Evolutionary conservation across 2,888 invertebrate species (phyloP).

Genomic region (Pristionchus maxplancki): DNA sequence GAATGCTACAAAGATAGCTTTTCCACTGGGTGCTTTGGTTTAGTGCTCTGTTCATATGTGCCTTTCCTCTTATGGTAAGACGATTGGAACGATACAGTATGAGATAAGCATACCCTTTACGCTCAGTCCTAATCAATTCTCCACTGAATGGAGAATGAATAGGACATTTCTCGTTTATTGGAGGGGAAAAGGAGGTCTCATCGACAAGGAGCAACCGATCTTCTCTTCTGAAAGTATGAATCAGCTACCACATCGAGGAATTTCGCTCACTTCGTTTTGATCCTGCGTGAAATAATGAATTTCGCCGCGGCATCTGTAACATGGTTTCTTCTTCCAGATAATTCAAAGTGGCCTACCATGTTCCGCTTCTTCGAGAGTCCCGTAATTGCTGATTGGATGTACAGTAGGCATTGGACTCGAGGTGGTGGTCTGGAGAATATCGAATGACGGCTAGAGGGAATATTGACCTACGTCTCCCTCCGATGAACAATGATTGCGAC

Average conservation of each 20-base stretch:
- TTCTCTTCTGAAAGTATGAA: conserved; percentile 9
- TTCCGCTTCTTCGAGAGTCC: conserved; percentile 19
- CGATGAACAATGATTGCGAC: conserved; percentile 64
- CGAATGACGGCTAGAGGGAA: not conserved
- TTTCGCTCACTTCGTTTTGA: not conserved
- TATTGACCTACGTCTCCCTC: conserved; percentile 58
- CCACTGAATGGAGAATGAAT: conserved; percentile 34
- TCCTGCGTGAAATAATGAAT: not conserved
- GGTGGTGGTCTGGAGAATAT: not conserved
- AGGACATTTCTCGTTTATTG: not conserved
- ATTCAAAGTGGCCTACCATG: not conserved
- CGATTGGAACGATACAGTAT: too few species aligned
- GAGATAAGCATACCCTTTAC: not conserved
- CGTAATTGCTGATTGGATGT: conserved; percentile 56
- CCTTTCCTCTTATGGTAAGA: too few species aligned
- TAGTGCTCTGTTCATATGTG: too few species aligned
- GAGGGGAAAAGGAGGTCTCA: conserved; percentile 36
- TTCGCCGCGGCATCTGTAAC: not conserved
- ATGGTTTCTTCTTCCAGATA: not conserved
- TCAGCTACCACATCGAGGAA: not conserved
- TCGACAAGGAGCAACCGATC: conserved; percentile 7
- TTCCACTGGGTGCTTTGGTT: too few species aligned
- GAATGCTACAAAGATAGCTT: too few species aligned
- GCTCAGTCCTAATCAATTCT: conserved; percentile 21
- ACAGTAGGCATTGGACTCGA: conserved; percentile 23